Conservation (phyloP, 2,797 vertebrate genomes). For the Urosaurus nigricauda region DNA sequence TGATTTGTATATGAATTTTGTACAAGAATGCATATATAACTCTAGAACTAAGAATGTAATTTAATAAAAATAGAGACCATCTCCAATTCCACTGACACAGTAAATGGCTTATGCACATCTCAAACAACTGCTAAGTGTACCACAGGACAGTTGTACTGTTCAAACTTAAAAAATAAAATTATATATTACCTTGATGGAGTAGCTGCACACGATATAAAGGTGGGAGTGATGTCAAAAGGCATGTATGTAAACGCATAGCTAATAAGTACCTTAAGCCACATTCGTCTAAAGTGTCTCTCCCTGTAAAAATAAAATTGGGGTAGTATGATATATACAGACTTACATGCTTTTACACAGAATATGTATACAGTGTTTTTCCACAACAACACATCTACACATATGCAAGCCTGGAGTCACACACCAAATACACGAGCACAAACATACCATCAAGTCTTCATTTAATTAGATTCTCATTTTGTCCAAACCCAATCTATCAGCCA, state of each 20-base stretch:
- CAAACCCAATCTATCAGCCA: not conserved
- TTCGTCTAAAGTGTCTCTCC: constrained; percentile 95
- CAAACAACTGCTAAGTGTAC: too few species aligned
- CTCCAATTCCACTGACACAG: not conserved
- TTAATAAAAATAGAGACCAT: not conserved
- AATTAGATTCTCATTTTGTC: not conserved
- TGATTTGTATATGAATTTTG: not conserved
- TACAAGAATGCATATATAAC: not conserved
- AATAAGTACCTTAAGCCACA: constrained; percentile 94
- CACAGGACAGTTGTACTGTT: too few species aligned
- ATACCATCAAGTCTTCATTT: not conserved
- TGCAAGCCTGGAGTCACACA: not conserved
- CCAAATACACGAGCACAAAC: not conserved
- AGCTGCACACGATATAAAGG: constrained; percentile 96
- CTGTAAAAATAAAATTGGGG: constrained; percentile 73
- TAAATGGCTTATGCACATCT: not conserved
- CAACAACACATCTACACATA: not conserved
- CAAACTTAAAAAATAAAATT: not conserved
- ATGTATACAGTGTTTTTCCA: not conserved
- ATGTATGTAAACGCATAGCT: constrained; percentile 97
- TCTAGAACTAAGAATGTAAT: not conserved
- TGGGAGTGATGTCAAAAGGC: constrained; percentile 95
- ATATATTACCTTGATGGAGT: constrained; percentile 93
- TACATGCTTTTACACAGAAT: not conserved
- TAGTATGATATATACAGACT: not conserved